Evolutionary conservation across 2,888 invertebrate genomes (phyloP).

Genomic region (Timema cristinae): DNA sequence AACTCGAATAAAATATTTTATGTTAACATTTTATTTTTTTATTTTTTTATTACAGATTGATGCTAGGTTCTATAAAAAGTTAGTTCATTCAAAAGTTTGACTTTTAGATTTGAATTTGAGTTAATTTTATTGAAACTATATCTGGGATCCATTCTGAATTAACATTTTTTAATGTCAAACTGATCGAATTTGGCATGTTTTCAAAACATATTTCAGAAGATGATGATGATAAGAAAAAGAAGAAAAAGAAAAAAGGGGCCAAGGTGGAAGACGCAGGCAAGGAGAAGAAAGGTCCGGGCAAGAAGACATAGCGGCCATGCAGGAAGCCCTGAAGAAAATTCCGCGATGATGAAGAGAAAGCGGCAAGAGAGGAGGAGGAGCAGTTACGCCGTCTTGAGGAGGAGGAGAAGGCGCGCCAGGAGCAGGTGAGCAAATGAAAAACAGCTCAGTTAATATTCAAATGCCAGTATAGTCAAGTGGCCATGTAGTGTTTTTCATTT

Average conservation of each 20-base stretch:
- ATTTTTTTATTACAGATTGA: too few species aligned
- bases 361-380: conserved; percentile 74
- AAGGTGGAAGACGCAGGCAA: conserved; percentile 41
- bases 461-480: too few species aligned
- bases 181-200: not conserved
- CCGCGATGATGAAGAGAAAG: conserved; percentile 83
- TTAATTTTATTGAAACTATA: too few species aligned
- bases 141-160: too few species aligned
- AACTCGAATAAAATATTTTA: too few species aligned
- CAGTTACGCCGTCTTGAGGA: conserved; percentile 68
- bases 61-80: too few species aligned
- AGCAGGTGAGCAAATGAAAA: conserved; percentile 51
- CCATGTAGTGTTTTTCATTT: too few species aligned
- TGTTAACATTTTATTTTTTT: too few species aligned
- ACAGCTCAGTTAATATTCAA: too few species aligned
- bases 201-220: conserved; percentile 30
- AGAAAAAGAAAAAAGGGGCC: conserved; percentile 39
- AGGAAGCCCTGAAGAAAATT: conserved; percentile 84
- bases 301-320: conserved; percentile 86
- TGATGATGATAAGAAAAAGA: conserved; percentile 36
- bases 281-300: conserved; percentile 61
- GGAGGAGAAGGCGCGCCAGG: conserved; percentile 65
- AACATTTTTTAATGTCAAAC: too few species aligned
- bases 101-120: too few species aligned
- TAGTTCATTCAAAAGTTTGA: too few species aligned